These are phyloP conservation scores for Chanos chanos DNA, from an alignment of 2,797 vertebrate genomes.

Conservation along the genomic window DNA sequence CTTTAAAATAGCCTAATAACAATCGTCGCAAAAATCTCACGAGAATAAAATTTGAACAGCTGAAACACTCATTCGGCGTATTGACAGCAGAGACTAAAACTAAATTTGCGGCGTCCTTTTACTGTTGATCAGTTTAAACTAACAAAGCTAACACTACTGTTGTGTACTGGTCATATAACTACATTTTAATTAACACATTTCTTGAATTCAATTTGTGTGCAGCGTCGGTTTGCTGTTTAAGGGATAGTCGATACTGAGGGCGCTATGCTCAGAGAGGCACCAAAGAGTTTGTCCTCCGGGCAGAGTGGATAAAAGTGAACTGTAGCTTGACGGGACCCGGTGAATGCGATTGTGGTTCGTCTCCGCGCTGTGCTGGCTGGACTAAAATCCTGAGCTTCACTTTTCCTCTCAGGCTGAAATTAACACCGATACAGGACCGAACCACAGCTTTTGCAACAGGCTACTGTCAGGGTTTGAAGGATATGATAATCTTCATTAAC, in stretches of 20 bases:
- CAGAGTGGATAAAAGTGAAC: constrained; percentile 49
- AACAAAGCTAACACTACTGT: too few species aligned
- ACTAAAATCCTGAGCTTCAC: constrained; percentile 45
- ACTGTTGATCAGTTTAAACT: too few species aligned
- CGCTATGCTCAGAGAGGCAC: constrained; percentile 43
- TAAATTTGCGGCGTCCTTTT: too few species aligned
- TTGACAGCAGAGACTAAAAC: too few species aligned
- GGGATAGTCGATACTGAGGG: constrained; percentile 42
- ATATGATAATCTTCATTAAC: constrained; percentile 39
- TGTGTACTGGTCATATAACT: too few species aligned
- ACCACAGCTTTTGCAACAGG: constrained; percentile 64
- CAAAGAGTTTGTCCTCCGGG: constrained; percentile 46
- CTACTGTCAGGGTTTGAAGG: constrained; percentile 56
- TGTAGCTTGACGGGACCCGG: constrained; percentile 40
- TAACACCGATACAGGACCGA: constrained; percentile 55
- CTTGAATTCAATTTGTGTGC: too few species aligned
- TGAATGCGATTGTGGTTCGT: constrained; percentile 50
- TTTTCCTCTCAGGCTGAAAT: constrained; percentile 53
- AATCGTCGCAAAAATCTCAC: too few species aligned
- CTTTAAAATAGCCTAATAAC: too few species aligned
- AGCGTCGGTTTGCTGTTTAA: too few species aligned
- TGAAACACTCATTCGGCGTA: too few species aligned
- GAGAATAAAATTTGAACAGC: too few species aligned
- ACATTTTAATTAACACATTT: too few species aligned
- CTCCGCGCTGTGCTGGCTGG: constrained; percentile 55